Evolutionary conservation across 2,113 vertebrate genomes (phyloP), one percentile per base, ranked within the genome.

Genomic region (Indri indri): DNA sequence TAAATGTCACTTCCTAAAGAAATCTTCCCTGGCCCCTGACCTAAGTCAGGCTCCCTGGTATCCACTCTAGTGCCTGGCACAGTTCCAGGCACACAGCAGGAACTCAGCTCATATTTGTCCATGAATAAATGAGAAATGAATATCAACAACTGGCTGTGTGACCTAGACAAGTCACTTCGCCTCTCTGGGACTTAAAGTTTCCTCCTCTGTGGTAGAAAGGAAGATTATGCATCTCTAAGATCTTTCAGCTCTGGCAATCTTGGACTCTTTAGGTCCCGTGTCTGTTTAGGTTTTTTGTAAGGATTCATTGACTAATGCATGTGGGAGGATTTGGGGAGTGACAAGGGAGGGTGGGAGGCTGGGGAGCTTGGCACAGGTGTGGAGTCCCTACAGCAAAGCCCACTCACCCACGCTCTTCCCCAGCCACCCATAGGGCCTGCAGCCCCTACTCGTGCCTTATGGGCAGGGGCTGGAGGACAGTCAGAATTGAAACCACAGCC

Each of bases 371-470:
- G 86, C 14, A 11, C 12, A 88, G 22, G 59, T 37, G 10, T 7
- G 6, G 32, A 2, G 2, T 6, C 11, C n/a, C 23, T 7, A 17
- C 1, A 1, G 32, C 1, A 1, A 90, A 8, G 17, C 52, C 18
- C n/a, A 22, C 6, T 14, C 4, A 25, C 32, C 47, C 34, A 23
- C 2, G 0, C n/a, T 61, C 45, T 45, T 71, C 16, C 52, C n/a
- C 16, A 59, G n/a, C 9, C 17, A 17, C 59, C 66, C 70, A 27
- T 11, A 22, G 34, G n/a, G 14, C 9, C 47, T n/a, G 8, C 14
- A 87, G 81, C 14, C 14, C 4, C 42, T 27, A 16, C 4, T 8
- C n/a, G 34, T 76, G 77, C 34, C 16, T 87, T 34, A 59, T 2
- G 27, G 40, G 27, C 17, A 68, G 76, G 86, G 42, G 17, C 18